Conservation (phyloP, 2,797 vertebrate species). For the Pipistrellus kuhlii region DNA sequence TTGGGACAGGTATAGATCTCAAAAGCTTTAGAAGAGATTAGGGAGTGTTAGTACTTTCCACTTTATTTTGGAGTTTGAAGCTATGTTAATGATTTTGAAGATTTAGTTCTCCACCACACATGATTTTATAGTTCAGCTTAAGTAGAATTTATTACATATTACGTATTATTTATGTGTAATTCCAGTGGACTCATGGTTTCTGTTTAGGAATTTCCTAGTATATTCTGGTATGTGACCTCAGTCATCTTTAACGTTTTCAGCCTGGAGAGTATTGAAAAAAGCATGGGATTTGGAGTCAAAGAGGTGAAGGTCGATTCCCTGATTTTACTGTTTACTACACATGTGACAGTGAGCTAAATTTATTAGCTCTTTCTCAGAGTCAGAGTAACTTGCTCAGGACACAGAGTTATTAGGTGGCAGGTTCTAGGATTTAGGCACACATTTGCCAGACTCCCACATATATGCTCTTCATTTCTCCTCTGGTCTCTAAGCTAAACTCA, state of each 20-base stretch:
- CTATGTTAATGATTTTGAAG: slow-evolving; percentile 8
- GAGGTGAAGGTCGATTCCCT: background rate
- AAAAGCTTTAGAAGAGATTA: slow-evolving; percentile 12
- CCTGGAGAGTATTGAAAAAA: background rate
- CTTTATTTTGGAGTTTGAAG: slow-evolving; percentile 43
- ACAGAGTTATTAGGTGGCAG: background rate
- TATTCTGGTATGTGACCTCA: background rate
- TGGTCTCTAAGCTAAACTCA: background rate
- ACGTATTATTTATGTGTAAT: background rate
- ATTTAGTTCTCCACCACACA: background rate
- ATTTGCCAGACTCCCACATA: background rate
- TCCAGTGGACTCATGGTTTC: slow-evolving; percentile 4
- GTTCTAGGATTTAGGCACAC: background rate
- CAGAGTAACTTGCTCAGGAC: background rate
- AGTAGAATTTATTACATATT: slow-evolving; percentile 18
- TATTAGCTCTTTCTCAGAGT: background rate
- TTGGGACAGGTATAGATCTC: background rate
- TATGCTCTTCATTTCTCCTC: background rate
- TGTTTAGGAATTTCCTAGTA: background rate
- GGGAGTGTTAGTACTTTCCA: background rate
- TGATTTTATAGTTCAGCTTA: slow-evolving; percentile 35
- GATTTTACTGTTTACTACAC: background rate
- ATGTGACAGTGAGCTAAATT: background rate
- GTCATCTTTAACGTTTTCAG: slow-evolving; percentile 14
- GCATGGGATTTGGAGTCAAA: background rate